Evolutionary conservation across 2,797 vertebrate genomes (phyloP).

Genomic region (Falco concolor): DNA sequence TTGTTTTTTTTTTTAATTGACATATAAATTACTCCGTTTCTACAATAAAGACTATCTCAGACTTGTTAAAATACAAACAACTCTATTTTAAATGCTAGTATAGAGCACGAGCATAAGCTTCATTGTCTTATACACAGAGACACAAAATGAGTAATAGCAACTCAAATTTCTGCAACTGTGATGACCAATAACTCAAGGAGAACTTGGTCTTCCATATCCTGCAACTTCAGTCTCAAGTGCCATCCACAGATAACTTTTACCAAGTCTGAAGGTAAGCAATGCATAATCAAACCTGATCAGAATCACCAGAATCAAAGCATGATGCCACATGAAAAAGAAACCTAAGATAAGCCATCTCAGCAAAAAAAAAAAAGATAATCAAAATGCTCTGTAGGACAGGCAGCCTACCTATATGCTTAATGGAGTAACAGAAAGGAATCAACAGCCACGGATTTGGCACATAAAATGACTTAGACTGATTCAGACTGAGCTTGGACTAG

Average conservation of each 20-base stretch:
- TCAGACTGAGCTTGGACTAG: background rate
- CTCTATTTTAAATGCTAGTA: background rate
- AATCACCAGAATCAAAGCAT: background rate
- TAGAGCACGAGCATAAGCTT: background rate
- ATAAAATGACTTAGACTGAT: constrained; percentile 5
- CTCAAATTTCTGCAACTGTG: background rate
- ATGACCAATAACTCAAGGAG: background rate
- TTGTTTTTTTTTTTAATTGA: fast-evolving
- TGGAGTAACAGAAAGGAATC: background rate
- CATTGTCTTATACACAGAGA: background rate
- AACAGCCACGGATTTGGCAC: background rate
- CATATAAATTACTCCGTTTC: background rate
- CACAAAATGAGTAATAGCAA: background rate
- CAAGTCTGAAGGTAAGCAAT: background rate
- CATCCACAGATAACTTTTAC: background rate
- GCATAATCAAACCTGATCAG: background rate
- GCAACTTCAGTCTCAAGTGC: background rate
- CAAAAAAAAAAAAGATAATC: background rate
- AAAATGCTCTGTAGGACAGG: constrained; percentile 18
- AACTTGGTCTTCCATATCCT: background rate
- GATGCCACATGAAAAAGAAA: background rate
- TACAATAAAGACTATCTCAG: background rate
- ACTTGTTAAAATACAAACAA: background rate
- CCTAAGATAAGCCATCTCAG: background rate
- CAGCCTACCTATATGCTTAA: background rate